A percentile compares a stretch with the other conserved stretches of the same genome.
These are phyloP conservation scores for Drosophila niveifrons DNA, from an alignment of 2,888 invertebrate genomes.

Conservation along the genomic window DNA sequence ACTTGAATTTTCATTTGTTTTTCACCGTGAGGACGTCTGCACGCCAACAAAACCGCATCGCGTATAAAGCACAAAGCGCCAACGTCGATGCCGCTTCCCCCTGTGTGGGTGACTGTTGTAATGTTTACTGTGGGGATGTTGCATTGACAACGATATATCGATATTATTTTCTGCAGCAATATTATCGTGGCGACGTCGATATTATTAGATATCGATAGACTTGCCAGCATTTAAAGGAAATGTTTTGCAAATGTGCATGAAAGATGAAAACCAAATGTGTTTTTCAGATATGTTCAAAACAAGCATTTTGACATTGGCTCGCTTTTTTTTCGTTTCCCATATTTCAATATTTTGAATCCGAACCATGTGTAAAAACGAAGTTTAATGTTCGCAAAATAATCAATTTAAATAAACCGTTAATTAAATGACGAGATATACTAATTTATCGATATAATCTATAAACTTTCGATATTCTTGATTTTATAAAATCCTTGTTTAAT, in stretches of 20 bases:
- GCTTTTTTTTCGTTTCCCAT: background rate
- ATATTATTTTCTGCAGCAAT: background rate
- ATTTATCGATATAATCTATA: too few species aligned
- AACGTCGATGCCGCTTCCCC: conserved; percentile 51
- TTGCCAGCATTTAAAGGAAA: background rate
- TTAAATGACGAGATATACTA: too few species aligned
- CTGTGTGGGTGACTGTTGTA: conserved; percentile 12
- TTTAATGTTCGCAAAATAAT: too few species aligned
- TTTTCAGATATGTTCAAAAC: too few species aligned
- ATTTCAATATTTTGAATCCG: too few species aligned
- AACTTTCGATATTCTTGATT: background rate
- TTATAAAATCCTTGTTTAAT: background rate
- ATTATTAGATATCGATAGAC: background rate
- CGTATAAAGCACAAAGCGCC: conserved; percentile 55
- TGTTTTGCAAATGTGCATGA: too few species aligned
- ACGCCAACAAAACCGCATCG: conserved; percentile 64
- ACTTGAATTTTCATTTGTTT: conserved; percentile 24
- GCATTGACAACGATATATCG: background rate
- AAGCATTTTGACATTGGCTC: too few species aligned
- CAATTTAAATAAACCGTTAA: too few species aligned
- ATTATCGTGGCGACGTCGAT: background rate
- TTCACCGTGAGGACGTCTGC: conserved; percentile 61
- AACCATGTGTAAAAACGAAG: too few species aligned
- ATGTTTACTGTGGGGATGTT: conserved; percentile 17
- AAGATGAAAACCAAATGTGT: too few species aligned